Percentiles rank a stretch among this genome's conserved stretches.
Conservation (phyloP, 2,888 invertebrate genomes). For the Gortyna flavago region DNA sequence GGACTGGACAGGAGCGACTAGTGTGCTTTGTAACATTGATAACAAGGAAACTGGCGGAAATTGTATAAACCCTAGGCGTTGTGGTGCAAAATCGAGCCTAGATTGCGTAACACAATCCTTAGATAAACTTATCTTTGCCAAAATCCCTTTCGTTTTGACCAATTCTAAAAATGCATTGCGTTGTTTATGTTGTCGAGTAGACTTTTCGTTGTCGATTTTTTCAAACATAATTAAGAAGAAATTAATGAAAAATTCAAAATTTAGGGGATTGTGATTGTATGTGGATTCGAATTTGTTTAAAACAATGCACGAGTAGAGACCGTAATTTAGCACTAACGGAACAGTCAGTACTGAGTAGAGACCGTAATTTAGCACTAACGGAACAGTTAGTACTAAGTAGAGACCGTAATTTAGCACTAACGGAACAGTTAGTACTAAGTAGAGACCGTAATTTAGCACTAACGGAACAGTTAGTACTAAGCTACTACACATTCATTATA, state of each 20-base stretch:
- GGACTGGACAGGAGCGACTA: constrained; percentile 11
- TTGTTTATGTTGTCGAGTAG: not conserved
- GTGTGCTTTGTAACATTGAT: not conserved
- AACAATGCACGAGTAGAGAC: not conserved
- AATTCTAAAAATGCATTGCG: not conserved
- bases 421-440: no score
- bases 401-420: not conserved
- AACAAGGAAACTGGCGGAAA: constrained; percentile 4
- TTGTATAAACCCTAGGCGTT: not conserved
- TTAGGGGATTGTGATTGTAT: not conserved
- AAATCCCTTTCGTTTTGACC: not conserved
- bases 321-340: no score
- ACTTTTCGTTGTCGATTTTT: not conserved
- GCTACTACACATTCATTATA: not conserved
- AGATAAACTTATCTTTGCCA: no score
- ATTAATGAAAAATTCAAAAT: not conserved
- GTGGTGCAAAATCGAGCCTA: not conserved
- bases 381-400: no score
- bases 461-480: no score
- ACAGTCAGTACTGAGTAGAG: no score
- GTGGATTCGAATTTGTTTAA: not conserved
- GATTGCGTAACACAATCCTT: not conserved
- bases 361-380: no score
- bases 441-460: not conserved
- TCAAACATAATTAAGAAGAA: not conserved